phyloP scores from a whole-genome alignment of 2,113 vertebrate genomes.

The Paramormyrops kingsleyae region DNA sequence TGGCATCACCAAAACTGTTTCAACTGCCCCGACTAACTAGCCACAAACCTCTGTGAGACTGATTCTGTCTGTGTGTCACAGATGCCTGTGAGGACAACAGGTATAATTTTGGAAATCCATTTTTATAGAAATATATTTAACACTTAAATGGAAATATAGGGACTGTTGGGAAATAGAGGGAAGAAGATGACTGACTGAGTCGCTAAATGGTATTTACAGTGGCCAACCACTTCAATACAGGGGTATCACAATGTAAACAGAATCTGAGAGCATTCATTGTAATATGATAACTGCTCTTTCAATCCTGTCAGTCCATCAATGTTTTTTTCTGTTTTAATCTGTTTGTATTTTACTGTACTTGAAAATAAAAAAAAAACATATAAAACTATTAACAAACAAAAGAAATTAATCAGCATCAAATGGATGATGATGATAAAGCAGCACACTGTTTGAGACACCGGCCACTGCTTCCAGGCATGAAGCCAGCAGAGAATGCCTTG shows the following conservation, averaged over 20 bases:
- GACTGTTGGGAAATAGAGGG: not conserved
- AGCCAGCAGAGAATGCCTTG: not conserved
- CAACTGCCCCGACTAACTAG: not conserved
- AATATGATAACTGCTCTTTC: conserved; percentile 29
- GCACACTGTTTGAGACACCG: not conserved
- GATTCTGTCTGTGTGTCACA: not conserved
- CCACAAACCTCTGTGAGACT: not conserved
- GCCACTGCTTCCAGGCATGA: not conserved
- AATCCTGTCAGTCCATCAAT: conserved; percentile 25
- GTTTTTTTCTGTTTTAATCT: not conserved
- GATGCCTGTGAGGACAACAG: not conserved
- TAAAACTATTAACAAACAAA: not conserved
- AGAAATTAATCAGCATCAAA: not conserved
- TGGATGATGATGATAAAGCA: not conserved
- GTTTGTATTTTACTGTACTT: not conserved
- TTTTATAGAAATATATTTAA: not conserved
- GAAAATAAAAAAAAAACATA: not conserved
- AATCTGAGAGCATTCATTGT: conserved; percentile 17
- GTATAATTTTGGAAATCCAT: not conserved
- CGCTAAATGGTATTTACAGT: not conserved
- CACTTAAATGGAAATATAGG: not conserved
- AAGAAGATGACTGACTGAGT: not conserved
- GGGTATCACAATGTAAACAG: not conserved
- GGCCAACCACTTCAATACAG: not conserved
- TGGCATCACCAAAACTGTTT: not conserved